Evolutionary conservation across 1,140 invertebrate genomes (phyloP), one percentile per base, ranked within the genome.

Genomic region (Micrasema longulum): DNA sequence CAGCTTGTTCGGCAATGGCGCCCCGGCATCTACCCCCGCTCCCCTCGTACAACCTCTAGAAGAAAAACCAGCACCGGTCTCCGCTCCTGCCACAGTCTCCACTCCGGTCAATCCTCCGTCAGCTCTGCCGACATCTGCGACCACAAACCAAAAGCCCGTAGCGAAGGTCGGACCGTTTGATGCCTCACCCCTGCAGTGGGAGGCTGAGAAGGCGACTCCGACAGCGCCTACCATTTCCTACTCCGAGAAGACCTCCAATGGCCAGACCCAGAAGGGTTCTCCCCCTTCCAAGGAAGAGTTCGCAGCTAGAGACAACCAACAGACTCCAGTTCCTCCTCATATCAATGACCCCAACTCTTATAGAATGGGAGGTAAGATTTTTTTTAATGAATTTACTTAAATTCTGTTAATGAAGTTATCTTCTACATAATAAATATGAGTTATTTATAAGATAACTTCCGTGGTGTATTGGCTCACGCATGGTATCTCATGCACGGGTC

Each of bases 331-430:
- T 79, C 82, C 4, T 82, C 80, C 76, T 77, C 82, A 76, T 80
- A 84, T 73, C 23, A 57, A 72, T 50, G 89, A 91, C 80, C 89
- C 89, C 18, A 85, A 86, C 74, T 87, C 86, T 9, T 89, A 88
- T 69, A 86, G 88, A 72, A 89, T 90, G 84, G 90, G 89, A 82
- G 90, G 90, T 91, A 82, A 86, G 79, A 31, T 31, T 31, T 31
- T 31, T 31, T 31, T 31, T 31, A 31, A 31, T 31, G 2, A 31
- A 4, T 31, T 31, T 4, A 31, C 7, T 31, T 31, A 7, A 31
- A 7, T 31, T 7, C 7, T 31, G 26, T 31, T n/a, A n/a, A n/a
- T n/a, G n/a, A n/a, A 31, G 26, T 31, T 31, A 31, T 31, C 26
- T 31, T 31, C 7, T 31, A 31, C 7, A 31, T 31, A 7, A 7